Conservation (phyloP, 1,140 invertebrate genomes). For the Platyscapa corneri region DNA sequence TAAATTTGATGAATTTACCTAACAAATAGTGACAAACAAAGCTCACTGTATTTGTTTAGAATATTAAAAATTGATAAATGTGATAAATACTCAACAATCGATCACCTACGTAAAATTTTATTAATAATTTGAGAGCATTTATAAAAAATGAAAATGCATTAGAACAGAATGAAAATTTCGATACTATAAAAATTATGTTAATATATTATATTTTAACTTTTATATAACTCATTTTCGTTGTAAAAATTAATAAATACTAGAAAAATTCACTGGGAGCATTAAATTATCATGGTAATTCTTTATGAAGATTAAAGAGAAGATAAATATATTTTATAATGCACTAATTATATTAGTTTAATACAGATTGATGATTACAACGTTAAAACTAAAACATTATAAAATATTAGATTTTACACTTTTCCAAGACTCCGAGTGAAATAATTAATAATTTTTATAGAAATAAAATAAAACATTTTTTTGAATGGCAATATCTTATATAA, state of each 20-base stretch:
- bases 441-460: too few species aligned
- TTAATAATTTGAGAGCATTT: background rate
- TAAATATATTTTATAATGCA: constrained; percentile 1
- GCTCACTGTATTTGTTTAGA: too few species aligned
- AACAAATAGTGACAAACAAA: too few species aligned
- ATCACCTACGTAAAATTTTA: background rate
- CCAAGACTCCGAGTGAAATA: too few species aligned
- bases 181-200: background rate
- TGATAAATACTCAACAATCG: too few species aligned
- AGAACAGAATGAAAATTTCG: background rate
- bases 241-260: background rate
- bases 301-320: constrained; percentile 7
- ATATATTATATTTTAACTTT: background rate
- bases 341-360: background rate
- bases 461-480: too few species aligned
- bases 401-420: background rate
- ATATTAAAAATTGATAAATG: too few species aligned
- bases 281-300: background rate
- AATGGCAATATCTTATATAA: too few species aligned
- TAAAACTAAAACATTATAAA: background rate
- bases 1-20: too few species aligned
- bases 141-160: background rate
- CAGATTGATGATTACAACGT: background rate
- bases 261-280: background rate
- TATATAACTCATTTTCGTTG: background rate